Evolutionary conservation across 2,113 vertebrate genomes (phyloP).

Genomic region (Oncorhynchus tshawytscha): DNA sequence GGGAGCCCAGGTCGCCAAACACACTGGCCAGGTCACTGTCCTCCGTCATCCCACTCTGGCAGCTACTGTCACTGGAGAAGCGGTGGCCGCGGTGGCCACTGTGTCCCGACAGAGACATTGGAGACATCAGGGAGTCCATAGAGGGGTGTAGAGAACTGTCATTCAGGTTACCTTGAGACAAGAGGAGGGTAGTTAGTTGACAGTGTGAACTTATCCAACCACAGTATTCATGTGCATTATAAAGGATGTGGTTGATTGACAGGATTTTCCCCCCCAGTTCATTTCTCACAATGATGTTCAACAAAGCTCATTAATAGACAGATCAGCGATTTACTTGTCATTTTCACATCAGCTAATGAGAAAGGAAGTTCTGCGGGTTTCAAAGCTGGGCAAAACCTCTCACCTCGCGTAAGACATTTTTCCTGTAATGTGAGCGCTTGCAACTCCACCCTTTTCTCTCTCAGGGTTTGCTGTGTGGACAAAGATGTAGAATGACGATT

Average conservation of each 20-base stretch:
- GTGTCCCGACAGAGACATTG: slow-evolving; percentile 13
- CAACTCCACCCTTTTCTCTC: slow-evolving; percentile 83
- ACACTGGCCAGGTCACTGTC: slow-evolving; percentile 79
- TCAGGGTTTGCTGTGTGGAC: slow-evolving; percentile 79
- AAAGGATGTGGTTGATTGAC: slow-evolving; percentile 5
- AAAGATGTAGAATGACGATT: slow-evolving; percentile 18
- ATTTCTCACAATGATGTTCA: slow-evolving; percentile 13
- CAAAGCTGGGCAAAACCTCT: slow-evolving; percentile 59
- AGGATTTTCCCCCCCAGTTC: slow-evolving; percentile 27
- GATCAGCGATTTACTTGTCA: slow-evolving; percentile 14
- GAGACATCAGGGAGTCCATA: slow-evolving; percentile 57
- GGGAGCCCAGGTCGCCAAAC: slow-evolving; percentile 76
- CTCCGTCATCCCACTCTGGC: slow-evolving; percentile 78
- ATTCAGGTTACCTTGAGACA: slow-evolving; percentile 71
- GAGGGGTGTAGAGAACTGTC: slow-evolving; percentile 49
- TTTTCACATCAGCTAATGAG: slow-evolving; percentile 17
- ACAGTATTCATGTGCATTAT: not conserved
- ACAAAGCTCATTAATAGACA: slow-evolving; percentile 41
- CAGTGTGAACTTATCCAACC: not conserved
- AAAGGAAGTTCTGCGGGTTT: slow-evolving; percentile 63
- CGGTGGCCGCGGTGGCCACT: slow-evolving; percentile 68
- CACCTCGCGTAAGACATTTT: slow-evolving; percentile 81
- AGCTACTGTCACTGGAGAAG: slow-evolving; percentile 89
- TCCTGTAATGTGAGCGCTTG: slow-evolving; percentile 82
- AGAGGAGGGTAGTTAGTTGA: not conserved